Evolutionary conservation across 2,797 vertebrate genomes (phyloP).

Genomic region (Uromys caudimaculatus): DNA sequence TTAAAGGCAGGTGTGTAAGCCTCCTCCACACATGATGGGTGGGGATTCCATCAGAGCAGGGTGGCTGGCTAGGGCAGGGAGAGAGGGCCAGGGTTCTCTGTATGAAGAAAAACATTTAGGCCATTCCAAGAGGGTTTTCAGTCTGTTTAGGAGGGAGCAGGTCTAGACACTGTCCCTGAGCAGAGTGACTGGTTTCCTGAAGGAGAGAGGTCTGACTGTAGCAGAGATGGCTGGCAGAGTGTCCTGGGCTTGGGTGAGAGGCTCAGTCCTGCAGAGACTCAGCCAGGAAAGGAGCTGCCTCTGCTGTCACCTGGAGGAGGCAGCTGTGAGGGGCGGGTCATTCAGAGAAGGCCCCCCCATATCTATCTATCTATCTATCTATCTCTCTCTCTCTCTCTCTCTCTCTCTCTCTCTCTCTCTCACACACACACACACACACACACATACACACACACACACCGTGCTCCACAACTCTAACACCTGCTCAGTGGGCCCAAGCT

Average conservation of each 20-base stretch:
- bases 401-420: no score
- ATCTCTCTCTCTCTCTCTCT: no score
- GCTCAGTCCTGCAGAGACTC: neutral
- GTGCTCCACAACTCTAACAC: neutral
- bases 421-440: no score
- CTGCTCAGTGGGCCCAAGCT: neutral
- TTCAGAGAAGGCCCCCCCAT: neutral
- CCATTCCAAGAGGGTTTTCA: conserved; percentile 8
- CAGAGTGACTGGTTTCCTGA: neutral
- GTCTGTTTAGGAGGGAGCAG: neutral
- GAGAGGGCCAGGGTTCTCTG: neutral
- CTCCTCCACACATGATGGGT: neutral
- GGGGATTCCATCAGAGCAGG: neutral
- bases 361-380: no score
- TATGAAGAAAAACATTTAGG: neutral
- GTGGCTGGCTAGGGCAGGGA: neutral
- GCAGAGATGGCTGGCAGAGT: neutral
- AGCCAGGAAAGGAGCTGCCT: neutral
- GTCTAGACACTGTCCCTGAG: neutral
- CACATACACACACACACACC: no score
- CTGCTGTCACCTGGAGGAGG: neutral
- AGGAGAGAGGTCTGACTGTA: neutral
- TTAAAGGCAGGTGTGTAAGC: neutral
- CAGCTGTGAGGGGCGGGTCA: neutral
- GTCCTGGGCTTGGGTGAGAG: neutral